Evolutionary conservation across 2,113 vertebrate genomes (phyloP).

Genomic region (Micronycteris hirsuta): DNA sequence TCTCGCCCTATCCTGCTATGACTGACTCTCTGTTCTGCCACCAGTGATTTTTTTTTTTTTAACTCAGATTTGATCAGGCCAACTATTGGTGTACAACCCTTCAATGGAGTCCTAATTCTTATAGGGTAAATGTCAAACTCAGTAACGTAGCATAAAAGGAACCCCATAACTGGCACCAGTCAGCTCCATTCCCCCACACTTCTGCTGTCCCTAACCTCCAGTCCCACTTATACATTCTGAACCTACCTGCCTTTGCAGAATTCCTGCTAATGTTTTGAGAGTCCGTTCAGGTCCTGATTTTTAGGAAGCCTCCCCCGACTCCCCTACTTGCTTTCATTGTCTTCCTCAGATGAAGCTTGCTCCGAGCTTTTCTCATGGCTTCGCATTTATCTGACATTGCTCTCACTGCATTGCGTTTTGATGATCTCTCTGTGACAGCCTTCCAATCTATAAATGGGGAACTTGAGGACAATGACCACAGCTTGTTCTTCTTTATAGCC

Average conservation of each 20-base stretch:
- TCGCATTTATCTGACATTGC: background rate
- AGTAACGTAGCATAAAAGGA: background rate
- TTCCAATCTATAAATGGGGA: background rate
- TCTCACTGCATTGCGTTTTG: background rate
- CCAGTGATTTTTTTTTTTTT: background rate
- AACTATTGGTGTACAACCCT: background rate
- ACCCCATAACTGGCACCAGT: accelerated
- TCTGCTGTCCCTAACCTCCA: background rate
- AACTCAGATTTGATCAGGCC: background rate
- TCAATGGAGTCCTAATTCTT: background rate
- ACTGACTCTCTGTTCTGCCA: background rate
- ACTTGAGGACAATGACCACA: background rate
- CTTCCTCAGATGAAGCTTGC: background rate
- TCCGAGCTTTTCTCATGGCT: background rate
- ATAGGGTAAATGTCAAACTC: background rate
- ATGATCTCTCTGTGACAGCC: background rate
- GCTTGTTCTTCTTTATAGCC: background rate
- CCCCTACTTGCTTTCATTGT: background rate
- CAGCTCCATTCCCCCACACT: accelerated
- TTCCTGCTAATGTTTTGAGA: background rate
- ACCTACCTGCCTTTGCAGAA: background rate
- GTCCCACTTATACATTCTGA: background rate
- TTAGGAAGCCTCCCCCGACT: background rate
- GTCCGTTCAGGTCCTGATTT: background rate
- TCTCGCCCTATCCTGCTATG: background rate